Percentiles rank a stretch among this genome's conserved stretches.
Evolutionary conservation across 92 coral and sea anemone genomes (phyloP).

Genomic region (Epizoanthus scotinus): DNA sequence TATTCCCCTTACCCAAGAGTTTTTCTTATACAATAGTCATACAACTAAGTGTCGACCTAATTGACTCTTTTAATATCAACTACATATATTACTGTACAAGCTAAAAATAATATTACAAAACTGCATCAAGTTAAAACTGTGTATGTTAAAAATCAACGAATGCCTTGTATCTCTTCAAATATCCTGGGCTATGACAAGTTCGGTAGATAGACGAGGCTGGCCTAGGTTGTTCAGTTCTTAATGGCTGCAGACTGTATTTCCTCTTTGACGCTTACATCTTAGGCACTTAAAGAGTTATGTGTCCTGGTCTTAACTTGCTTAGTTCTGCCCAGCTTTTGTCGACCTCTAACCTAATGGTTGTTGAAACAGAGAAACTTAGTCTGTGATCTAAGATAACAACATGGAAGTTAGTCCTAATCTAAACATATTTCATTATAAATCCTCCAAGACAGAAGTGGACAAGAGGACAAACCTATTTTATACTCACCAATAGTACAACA

Average conservation of each 20-base stretch:
- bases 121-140: no score
- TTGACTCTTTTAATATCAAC: no score
- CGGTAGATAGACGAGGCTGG: slow-evolving; percentile 42
- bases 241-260: slow-evolving; percentile 25
- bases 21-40: no score
- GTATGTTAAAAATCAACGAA: slow-evolving; percentile 5
- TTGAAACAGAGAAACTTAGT: slow-evolving; percentile 38
- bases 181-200: slow-evolving; percentile 41
- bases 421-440: not conserved
- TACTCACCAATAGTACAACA: no score
- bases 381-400: slow-evolving; percentile 32
- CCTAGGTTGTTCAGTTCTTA: slow-evolving; percentile 45
- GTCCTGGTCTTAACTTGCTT: slow-evolving; percentile 48
- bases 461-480: no score
- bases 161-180: slow-evolving; percentile 22
- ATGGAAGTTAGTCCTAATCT: not conserved
- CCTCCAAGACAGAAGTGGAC: not conserved
- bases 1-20: no score
- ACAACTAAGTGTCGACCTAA: no score
- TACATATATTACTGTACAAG: no score
- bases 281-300: slow-evolving; percentile 41
- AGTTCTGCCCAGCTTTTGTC: slow-evolving; percentile 40
- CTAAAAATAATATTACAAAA: no score
- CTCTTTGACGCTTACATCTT: slow-evolving; percentile 33
- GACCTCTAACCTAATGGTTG: slow-evolving; percentile 44